Conservation (phyloP, 1,140 invertebrate genomes). For the Atta texana region DNA sequence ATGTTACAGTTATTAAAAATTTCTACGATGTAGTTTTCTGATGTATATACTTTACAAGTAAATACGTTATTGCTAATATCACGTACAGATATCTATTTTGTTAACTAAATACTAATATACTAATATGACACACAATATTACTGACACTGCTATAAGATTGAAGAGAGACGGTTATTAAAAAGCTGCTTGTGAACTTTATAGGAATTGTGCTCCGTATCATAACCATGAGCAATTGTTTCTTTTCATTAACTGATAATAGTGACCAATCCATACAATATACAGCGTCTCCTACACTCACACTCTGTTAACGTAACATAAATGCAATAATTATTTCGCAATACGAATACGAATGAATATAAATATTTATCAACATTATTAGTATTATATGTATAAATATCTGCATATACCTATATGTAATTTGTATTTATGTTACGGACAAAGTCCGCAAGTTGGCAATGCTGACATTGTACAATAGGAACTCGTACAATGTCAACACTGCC, state of each 20-base stretch:
- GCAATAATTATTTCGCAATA: neutral
- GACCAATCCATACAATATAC: conserved; percentile 38
- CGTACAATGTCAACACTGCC: too few relatives aligned
- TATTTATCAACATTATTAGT: neutral
- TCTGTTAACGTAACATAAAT: neutral
- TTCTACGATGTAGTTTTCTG: too few relatives aligned
- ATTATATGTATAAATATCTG: neutral
- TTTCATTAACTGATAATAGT: neutral
- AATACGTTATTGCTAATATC: neutral
- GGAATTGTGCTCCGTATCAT: conserved; percentile 58
- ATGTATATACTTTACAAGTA: too few relatives aligned
- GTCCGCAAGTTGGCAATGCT: too few relatives aligned
- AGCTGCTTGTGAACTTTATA: conserved; percentile 58
- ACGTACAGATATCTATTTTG: neutral
- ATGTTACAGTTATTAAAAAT: neutral
- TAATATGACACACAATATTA: neutral
- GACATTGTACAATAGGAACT: too few relatives aligned
- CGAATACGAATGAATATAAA: neutral
- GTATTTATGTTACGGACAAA: too few relatives aligned
- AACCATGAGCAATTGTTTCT: conserved; percentile 35
- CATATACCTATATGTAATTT: too few relatives aligned
- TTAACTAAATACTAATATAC: neutral
- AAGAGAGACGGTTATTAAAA: conserved; percentile 45
- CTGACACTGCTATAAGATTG: conserved; percentile 36
- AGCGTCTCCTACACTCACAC: conserved; percentile 13